A percentile compares a stretch with the other conserved stretches of the same genome.
These are phyloP conservation scores for Cynopterus brachyotis DNA, from an alignment of 2,113 vertebrate genomes.

Conservation along the genomic window DNA sequence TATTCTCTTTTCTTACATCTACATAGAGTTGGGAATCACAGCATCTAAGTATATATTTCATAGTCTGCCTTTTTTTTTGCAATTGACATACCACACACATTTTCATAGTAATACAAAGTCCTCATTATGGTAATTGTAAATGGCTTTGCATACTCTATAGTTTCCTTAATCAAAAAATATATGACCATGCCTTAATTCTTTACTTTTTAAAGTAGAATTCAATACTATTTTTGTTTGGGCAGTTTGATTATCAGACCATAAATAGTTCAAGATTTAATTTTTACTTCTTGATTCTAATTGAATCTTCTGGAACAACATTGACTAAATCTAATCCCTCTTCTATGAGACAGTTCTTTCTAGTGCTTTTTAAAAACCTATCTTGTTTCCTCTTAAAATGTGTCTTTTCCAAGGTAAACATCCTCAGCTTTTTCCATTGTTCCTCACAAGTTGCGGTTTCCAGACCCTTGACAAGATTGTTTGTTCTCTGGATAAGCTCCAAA, in stretches of 20 bases:
- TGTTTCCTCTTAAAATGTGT: constrained; percentile 62
- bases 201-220: constrained; percentile 27
- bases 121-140: not conserved
- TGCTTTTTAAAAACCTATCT: constrained; percentile 47
- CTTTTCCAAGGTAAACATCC: constrained; percentile 69
- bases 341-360: not conserved
- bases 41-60: not conserved
- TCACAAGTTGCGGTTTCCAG: constrained; percentile 58
- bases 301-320: not conserved
- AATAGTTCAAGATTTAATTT: constrained; percentile 39
- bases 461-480: constrained; percentile 44
- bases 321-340: constrained; percentile 28
- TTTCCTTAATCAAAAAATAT: not conserved
- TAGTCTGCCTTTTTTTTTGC: not conserved
- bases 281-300: not conserved
- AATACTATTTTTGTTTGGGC: not conserved
- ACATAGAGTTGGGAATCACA: not conserved
- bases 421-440: not conserved
- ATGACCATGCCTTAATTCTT: not conserved
- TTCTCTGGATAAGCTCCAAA: constrained; percentile 54
- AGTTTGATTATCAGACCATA: not conserved
- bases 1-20: not conserved
- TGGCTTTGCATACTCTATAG: not conserved
- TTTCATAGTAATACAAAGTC: not conserved
- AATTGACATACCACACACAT: not conserved